Conservation (phyloP, 2,113 vertebrate species). For the Hydrolagus affinis region DNA sequence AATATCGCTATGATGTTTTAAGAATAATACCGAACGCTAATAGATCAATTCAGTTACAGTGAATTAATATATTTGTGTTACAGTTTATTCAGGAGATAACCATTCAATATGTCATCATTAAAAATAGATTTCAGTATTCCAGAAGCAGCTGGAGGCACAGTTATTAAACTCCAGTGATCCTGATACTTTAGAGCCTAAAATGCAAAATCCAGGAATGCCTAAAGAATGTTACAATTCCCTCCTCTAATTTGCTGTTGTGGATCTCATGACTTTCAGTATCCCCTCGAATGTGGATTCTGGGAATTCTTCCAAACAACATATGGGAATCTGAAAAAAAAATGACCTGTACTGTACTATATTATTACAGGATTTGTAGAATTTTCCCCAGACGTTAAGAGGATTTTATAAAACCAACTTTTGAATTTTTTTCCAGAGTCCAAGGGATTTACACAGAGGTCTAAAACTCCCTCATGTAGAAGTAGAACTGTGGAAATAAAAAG, state of each 20-base stretch:
- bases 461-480: not conserved
- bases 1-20: too few species aligned
- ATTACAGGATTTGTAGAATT: constrained; percentile 6
- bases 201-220: not conserved
- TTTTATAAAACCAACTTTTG: not conserved
- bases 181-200: too few species aligned
- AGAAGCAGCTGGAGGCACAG: too few species aligned
- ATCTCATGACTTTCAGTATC: constrained; percentile 1
- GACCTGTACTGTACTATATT: not conserved
- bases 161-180: too few species aligned
- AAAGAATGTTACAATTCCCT: not conserved
- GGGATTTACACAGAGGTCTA: constrained; percentile 13
- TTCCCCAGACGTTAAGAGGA: not conserved
- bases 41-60: too few species aligned
- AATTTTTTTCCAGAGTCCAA: not conserved
- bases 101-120: too few species aligned
- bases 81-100: too few species aligned
- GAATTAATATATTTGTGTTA: too few species aligned
- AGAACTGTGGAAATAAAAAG: not conserved
- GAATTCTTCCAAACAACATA: not conserved
- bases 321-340: not conserved
- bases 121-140: too few species aligned
- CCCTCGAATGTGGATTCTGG: not conserved
- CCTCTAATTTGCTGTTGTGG: not conserved
- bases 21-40: too few species aligned